Evolutionary conservation across 2,113 vertebrate genomes (phyloP), one percentile per base, ranked within the genome.

Genomic region (Neolamprologus sp.): DNA sequence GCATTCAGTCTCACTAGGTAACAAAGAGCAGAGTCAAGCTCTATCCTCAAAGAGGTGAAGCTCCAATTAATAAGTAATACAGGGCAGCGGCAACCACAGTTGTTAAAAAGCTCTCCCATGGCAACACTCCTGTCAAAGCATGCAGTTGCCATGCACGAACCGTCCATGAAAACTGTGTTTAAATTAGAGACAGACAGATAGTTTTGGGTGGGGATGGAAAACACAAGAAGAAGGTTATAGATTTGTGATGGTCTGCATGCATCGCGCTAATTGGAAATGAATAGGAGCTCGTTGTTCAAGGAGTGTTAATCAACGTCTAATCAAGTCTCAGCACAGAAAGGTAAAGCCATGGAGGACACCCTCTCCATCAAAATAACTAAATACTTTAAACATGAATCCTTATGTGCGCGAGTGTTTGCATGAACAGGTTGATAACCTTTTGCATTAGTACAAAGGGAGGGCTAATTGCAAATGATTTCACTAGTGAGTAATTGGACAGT

Each of bases 231-330:
- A 73, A 42, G 55, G 88, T 80, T 57, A 9, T 33, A 88, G 58
- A 85, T 92, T 85, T 88, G 85, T 92, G 91, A 94, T 68, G 80
- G 87, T 90, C 91, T 88, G 87, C 90, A 95, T 95, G 92, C 87
- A 95, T 96, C 94, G 90, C 58, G 63, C 83, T 96, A 95, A 96
- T 95, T 95, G 94, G 91, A 95, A 94, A 93, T 94, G 92, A 93
- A 94, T 91, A 94, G 45, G 82, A 85, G 82, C 75, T 92, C 58
- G 91, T 94, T 96, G 93, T 94, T 94, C 87, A 84, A 88, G 94
- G 91, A 87, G 91, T 87, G 91, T 92, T 93, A 94, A 95, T 96
- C 94, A 95, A 95, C 83, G 60, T 87, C 83, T 94, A 93, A 94
- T 95, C 94, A 94, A 90, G 91, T 86, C 88, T 28, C 63, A 1